A percentile compares a stretch with the other conserved stretches of the same genome.
These are phyloP conservation scores for Thysanoteuthis rhombus DNA, from an alignment of 2,888 invertebrate species.

Conservation along the genomic window DNA sequence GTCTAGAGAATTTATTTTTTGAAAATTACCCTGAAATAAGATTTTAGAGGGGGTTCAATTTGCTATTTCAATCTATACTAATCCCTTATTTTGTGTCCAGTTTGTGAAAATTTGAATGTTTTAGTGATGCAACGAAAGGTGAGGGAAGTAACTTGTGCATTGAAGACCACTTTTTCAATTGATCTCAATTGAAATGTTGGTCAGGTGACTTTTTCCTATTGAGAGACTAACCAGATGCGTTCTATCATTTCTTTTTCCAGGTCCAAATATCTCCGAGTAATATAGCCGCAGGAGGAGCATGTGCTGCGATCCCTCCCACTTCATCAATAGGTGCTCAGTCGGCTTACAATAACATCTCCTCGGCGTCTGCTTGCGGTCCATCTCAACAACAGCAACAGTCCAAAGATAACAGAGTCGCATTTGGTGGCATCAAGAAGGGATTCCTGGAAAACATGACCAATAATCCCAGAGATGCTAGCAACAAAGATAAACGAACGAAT, in stretches of 20 bases:
- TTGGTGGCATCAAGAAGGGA: slow-evolving; percentile 65
- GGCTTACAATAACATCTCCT: slow-evolving; percentile 12
- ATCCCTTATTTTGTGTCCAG: no score
- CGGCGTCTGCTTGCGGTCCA: neutral
- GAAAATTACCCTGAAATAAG: no score
- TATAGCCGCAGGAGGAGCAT: neutral
- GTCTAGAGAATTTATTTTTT: no score
- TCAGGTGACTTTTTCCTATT: no score
- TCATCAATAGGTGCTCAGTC: neutral
- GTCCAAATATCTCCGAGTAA: slow-evolving; percentile 15
- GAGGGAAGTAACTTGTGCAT: no score
- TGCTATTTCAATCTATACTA: no score
- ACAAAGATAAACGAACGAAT: slow-evolving; percentile 32
- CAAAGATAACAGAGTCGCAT: slow-evolving; percentile 37
- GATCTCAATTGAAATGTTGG: no score
- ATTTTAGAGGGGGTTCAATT: no score
- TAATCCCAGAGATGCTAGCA: slow-evolving; percentile 13
- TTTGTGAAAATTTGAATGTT: no score
- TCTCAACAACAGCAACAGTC: neutral
- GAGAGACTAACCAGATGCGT: no score
- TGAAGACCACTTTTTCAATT: no score
- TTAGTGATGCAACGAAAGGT: no score
- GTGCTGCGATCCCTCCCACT: neutral
- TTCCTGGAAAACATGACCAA: slow-evolving; percentile 48
- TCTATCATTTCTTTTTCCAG: neutral